Evolutionary conservation across 2,888 invertebrate species (phyloP), one percentile per base, ranked within the genome.

Genomic region (Eurytoma californica): DNA sequence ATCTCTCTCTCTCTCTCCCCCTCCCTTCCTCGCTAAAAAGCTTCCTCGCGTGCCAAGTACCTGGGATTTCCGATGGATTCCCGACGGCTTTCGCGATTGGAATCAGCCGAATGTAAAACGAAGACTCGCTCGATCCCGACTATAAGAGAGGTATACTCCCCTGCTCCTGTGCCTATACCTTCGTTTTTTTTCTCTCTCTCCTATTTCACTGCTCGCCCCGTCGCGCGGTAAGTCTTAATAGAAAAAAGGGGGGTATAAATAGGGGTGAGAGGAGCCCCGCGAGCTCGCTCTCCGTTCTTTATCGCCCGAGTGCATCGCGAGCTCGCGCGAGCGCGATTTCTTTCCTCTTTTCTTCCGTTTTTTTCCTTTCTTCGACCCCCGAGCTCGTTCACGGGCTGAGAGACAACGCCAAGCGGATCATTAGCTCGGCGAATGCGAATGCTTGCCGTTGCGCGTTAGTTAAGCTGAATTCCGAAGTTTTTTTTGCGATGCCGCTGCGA

Each of bases 21-120:
- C 61, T 61, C 39, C 20, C 39, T 14, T 1, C 49, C 7, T 39
- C 3, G 12, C 12, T 39, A 57, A n/a, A 30, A 60, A 53, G 53
- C n/a, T n/a, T 3, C 20, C 51, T 67, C 76, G 55, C 58, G 61
- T 70, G 55, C 65, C 70, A 77, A 70, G 65, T 70, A 58, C 58
- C 65, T 70, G 61, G 63, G 67, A 77, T 77, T 55, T 57, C 55
- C 61, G 67, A 67, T 47, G 47, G 61, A 76, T 68, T 58, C 63
- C n/a, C 49, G 9, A 20, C 51, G 55, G 65, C 69, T 69, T 76
- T 69, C n/a, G n/a, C 61, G 65, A 72, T 58, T 58, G 24, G 24
- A 49, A 77, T 76, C 76, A 30, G 63, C 47, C 28, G 63, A 76
- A 70, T 77, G 47, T 57, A 61, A 75, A 75, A 61, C 63, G 16